Base-by-base conservation (phyloP, 2,797 vertebrate genomes). In the Pelodytes ibericus region DNA sequence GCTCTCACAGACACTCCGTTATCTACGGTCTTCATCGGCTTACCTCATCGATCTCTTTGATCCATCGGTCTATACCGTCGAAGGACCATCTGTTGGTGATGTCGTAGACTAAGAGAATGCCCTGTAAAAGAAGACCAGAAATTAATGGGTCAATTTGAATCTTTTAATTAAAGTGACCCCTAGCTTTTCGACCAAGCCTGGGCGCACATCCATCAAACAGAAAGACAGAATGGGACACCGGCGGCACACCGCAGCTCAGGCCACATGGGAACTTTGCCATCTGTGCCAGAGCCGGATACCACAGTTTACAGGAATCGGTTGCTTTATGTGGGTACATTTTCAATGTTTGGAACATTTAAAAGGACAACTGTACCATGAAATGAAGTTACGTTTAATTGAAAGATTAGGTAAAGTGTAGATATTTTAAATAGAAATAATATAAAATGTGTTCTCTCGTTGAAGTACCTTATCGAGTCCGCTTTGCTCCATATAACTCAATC, bases 11-110 rank as follows among this genome's bases (percentile, higher is more conserved):
- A n/a, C n/a, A n/a, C n/a, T n/a, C n/a, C n/a, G n/a, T 36, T 36
- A 36, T 36, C 13, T 36, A 5, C 33, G 5, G 33, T 36, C 5
- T 36, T 13, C 33, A 36, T 36, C 41, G 18, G 2, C 41, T 13
- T 87, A 98, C 98, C 95, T 99, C 97, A 57, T 99, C 98, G 15
- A 99, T 99, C 87, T 99, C 98, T 76, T 97, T 93, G 84, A 99
- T 99, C 98, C 98, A 99, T 5, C 98, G 92, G 82, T 99, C 96
- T 72, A 99, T 99, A 31, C 98, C 98, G 26, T 98, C 98, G 25
- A 99, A 99, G 15, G 98, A 99, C 98, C 98, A 99, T 79, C 91
- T 92, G 62, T 99, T 99, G 4, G 98, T 99, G 89, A 99, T 99
- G 86, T 99, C 98, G 0, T 99, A 99, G 2, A 99, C 98, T 63